Percentiles rank a stretch among this genome's conserved stretches.
Evolutionary conservation across 2,797 vertebrate species (phyloP).

Genomic region (Dryobates pubescens): DNA sequence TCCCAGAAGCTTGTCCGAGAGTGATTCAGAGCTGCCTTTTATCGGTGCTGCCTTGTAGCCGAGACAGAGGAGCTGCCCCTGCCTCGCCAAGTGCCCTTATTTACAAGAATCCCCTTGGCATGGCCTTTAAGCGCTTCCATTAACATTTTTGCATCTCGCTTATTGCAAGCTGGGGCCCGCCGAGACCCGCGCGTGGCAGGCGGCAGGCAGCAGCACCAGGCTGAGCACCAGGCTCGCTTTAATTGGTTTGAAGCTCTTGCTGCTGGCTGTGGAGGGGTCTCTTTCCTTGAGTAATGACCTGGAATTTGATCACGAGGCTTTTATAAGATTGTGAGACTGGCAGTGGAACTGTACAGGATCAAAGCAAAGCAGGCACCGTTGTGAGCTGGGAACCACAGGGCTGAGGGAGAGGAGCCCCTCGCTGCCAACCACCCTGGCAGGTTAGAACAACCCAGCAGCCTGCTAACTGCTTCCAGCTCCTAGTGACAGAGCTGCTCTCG

Average conservation of each 20-base stretch:
- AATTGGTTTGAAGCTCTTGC: constrained; percentile 58
- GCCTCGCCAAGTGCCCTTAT: not conserved
- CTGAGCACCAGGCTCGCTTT: constrained; percentile 15
- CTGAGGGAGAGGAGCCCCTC: not conserved
- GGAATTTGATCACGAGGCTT: constrained; percentile 51
- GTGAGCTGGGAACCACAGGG: not conserved
- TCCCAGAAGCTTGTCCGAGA: not conserved
- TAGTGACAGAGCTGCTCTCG: not conserved
- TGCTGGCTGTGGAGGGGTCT: constrained; percentile 34
- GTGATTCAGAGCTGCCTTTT: not conserved
- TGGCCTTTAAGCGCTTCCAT: constrained; percentile 76
- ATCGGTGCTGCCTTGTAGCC: not conserved
- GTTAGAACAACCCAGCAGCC: not conserved
- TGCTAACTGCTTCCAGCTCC: not conserved
- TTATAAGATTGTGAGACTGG: constrained; percentile 32
- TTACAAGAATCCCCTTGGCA: constrained; percentile 46
- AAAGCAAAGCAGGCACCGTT: not conserved
- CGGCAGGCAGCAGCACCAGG: not conserved
- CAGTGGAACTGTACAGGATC: constrained; percentile 5
- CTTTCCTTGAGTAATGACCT: constrained; percentile 71
- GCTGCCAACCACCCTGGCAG: not conserved
- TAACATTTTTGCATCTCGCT: constrained; percentile 78
- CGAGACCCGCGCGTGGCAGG: not conserved
- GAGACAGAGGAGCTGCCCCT: not conserved
- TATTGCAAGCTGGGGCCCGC: not conserved